phyloP scores from a whole-genome alignment of 2,113 vertebrate genomes.

The Sterna hirundo region DNA sequence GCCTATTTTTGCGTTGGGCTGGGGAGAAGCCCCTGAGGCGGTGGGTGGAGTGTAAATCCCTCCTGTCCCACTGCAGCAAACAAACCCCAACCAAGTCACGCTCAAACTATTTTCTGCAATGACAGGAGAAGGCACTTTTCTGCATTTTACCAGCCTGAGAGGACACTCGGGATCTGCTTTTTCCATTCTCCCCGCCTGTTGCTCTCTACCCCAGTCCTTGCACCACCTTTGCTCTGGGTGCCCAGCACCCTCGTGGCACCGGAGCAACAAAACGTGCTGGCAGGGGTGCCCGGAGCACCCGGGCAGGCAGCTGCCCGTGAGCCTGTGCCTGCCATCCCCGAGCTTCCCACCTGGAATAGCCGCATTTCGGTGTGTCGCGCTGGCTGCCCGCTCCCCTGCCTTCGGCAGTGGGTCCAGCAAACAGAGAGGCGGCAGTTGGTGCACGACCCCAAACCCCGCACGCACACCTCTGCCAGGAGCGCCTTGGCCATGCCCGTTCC shows the following conservation, averaged over 20 bases:
- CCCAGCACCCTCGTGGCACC: accelerated
- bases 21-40: neutral
- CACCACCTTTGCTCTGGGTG: neutral
- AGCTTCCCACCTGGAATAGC: neutral
- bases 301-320: neutral
- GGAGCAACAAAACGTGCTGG: neutral
- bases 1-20: neutral
- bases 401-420: neutral
- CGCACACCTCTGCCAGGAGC: neutral
- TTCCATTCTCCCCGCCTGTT: neutral
- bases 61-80: constrained; percentile 38
- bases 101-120: constrained; percentile 30
- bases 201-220: neutral
- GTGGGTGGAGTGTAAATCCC: constrained; percentile 31
- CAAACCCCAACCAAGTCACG: constrained; percentile 19
- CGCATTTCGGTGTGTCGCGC: accelerated
- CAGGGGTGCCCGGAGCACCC: neutral
- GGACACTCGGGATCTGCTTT: neutral
- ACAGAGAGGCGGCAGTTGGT: neutral
- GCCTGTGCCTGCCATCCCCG: accelerated
- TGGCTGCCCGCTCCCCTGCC: neutral
- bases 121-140: neutral
- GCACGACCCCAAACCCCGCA: accelerated
- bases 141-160: neutral
- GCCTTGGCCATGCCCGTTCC: accelerated